These are phyloP conservation scores for Glossosoma conforme DNA, from an alignment of 1,140 invertebrate genomes.

Conservation along the genomic window DNA sequence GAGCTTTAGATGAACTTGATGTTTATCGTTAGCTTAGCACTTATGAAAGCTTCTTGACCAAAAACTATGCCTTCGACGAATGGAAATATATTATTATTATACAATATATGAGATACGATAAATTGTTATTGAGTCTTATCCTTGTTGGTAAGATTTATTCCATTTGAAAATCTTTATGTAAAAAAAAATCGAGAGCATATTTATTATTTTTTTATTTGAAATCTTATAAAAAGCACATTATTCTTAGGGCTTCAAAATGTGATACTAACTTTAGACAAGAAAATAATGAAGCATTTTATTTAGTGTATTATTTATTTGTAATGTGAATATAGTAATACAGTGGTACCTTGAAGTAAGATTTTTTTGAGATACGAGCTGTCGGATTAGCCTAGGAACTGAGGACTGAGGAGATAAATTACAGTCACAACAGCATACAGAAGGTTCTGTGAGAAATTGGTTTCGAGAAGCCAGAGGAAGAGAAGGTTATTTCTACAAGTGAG, in stretches of 20 bases:
- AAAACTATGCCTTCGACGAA: constrained; percentile 13
- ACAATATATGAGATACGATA: neutral
- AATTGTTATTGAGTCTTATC: neutral
- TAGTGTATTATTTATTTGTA: too few species aligned
- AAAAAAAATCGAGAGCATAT: neutral
- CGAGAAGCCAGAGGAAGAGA: too few species aligned
- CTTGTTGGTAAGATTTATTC: neutral
- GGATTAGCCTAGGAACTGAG: too few species aligned
- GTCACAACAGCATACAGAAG: too few species aligned
- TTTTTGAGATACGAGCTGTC: too few species aligned
- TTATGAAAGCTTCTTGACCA: constrained; percentile 20
- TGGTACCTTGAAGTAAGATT: too few species aligned
- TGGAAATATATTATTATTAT: constrained; percentile 1
- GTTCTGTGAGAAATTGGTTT: too few species aligned
- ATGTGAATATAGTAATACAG: too few species aligned
- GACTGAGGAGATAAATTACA: too few species aligned
- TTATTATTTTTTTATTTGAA: neutral
- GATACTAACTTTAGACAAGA: too few species aligned
- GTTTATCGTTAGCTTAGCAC: constrained; percentile 10
- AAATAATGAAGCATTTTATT: too few species aligned
- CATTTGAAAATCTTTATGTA: neutral
- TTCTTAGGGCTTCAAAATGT: neutral
- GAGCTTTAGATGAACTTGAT: constrained; percentile 9
- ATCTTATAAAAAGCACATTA: neutral
- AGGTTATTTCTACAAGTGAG: too few species aligned